These are phyloP conservation scores for Chamaea fasciata DNA, from an alignment of 2,113 vertebrate species.

Conservation along the genomic window DNA sequence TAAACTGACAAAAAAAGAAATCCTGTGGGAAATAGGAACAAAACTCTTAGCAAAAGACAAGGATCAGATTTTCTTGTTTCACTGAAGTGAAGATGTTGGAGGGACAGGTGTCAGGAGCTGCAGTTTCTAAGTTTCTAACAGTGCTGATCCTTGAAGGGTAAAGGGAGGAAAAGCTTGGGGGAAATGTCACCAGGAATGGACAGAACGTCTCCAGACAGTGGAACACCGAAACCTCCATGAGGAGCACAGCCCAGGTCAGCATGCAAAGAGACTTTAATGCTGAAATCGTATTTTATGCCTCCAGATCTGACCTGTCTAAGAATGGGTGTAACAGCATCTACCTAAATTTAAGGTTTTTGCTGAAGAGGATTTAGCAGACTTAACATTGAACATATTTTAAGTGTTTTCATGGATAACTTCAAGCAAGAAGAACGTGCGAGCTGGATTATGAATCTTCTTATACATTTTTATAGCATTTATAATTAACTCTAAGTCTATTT, in stretches of 20 bases:
- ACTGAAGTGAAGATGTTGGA: not conserved
- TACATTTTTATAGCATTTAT: conserved; percentile 15
- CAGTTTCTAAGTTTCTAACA: not conserved
- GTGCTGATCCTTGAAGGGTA: not conserved
- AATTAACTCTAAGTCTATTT: conserved; percentile 4
- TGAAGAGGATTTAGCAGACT: not conserved
- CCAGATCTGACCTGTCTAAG: not conserved
- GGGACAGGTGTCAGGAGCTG: not conserved
- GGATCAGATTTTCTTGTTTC: conserved; percentile 18
- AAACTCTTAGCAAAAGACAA: conserved; percentile 14
- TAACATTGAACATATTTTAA: conserved; percentile 18
- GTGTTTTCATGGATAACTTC: not conserved
- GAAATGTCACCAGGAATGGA: not conserved
- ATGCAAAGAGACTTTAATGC: not conserved
- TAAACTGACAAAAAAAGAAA: conserved; percentile 11
- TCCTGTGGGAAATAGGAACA: not conserved
- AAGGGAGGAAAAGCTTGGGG: not conserved
- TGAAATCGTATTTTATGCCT: not conserved
- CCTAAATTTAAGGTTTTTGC: not conserved
- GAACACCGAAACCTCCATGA: accelerated
- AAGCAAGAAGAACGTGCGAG: not conserved
- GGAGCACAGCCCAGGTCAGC: not conserved
- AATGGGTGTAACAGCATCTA: not conserved
- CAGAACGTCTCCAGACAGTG: not conserved
- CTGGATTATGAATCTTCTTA: conserved; percentile 43